Percentiles rank a stretch among this genome's conserved stretches.
These are phyloP conservation scores for Rynchops niger DNA, from an alignment of 2,113 vertebrate genomes.

Conservation along the genomic window DNA sequence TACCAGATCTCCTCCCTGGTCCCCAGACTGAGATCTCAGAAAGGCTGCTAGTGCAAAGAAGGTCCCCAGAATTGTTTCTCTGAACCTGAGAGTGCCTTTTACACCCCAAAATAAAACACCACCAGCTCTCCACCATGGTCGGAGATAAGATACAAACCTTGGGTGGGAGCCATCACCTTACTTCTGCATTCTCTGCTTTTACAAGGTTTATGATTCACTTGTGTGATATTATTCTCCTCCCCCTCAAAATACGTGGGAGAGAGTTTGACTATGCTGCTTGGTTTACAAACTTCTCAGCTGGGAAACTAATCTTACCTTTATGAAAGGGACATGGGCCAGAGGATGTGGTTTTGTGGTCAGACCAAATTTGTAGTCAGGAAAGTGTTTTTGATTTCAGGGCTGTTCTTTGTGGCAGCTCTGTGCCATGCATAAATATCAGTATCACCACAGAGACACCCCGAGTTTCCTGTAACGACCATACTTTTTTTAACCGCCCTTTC, in stretches of 20 bases:
- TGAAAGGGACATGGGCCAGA: fast-evolving
- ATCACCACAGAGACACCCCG: background rate
- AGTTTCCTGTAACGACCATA: background rate
- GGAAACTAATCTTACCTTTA: background rate
- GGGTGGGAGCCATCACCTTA: background rate
- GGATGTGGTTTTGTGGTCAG: background rate
- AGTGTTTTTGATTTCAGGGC: background rate
- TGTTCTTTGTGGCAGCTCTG: background rate
- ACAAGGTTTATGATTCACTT: background rate
- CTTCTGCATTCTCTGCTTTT: background rate
- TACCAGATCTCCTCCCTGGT: background rate
- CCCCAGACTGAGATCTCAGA: background rate
- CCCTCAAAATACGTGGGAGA: background rate
- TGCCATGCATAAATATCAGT: background rate
- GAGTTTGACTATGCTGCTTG: fast-evolving
- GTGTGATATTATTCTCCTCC: background rate
- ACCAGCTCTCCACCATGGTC: background rate
- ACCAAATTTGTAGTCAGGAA: background rate
- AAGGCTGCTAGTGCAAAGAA: background rate
- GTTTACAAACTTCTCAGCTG: background rate
- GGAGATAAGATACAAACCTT: background rate
- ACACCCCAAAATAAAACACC: background rate
- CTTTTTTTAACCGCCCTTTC: background rate
- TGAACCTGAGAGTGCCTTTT: background rate
- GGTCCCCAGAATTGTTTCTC: background rate